These are phyloP conservation scores for Drosophila lacertosa DNA, from an alignment of 1,140 invertebrate species.

Conservation along the genomic window DNA sequence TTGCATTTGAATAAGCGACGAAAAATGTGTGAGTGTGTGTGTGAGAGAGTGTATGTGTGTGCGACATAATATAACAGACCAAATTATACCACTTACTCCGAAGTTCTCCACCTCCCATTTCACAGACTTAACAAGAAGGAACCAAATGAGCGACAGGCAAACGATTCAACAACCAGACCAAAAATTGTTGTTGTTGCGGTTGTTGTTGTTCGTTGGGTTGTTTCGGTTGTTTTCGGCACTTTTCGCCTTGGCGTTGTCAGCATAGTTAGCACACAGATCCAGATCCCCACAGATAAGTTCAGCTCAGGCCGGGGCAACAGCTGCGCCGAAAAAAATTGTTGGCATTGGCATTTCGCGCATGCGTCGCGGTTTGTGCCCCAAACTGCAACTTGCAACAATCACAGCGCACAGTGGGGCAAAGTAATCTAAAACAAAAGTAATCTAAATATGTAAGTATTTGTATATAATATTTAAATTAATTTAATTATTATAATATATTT, in stretches of 20 bases:
- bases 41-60: conserved; percentile 35
- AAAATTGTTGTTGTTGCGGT: conserved; percentile 34
- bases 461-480: too few species aligned
- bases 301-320: conserved; percentile 72
- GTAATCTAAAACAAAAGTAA: too few species aligned
- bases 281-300: conserved; percentile 76
- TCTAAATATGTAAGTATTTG: too few species aligned
- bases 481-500: too few species aligned
- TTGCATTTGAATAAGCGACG: conserved; percentile 33
- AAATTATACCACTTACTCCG: conserved; percentile 78
- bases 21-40: conserved; percentile 15
- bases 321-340: conserved; percentile 78
- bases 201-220: conserved; percentile 39
- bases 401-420: conserved; percentile 36
- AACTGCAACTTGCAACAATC: too few species aligned
- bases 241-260: conserved; percentile 65
- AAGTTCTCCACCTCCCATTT: conserved; percentile 8
- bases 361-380: too few species aligned
- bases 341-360: conserved; percentile 77
- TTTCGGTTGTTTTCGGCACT: conserved; percentile 67
- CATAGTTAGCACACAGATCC: conserved; percentile 70
- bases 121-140: conserved; percentile 62
- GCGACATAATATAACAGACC: conserved; percentile 70
- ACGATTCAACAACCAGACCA: conserved; percentile 54
- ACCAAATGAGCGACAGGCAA: conserved; percentile 77